Evolutionary conservation across 2,888 invertebrate species (phyloP).

Genomic region (Coleophora flavipennella): DNA sequence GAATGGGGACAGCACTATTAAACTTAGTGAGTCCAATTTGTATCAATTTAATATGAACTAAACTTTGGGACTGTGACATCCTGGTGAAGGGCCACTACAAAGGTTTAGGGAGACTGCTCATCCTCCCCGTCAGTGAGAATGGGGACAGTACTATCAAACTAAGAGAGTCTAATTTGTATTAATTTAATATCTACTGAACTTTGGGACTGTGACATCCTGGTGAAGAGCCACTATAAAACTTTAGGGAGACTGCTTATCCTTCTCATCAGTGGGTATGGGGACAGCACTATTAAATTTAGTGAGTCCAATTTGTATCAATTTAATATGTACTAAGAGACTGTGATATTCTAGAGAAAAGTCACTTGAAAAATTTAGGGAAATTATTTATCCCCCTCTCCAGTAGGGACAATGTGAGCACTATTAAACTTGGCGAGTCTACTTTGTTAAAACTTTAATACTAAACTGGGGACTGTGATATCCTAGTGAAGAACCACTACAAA

Average conservation of each 20-base stretch:
- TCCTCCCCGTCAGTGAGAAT: conserved; percentile 50
- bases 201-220: conserved; percentile 20
- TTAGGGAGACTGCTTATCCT: conserved; percentile 41
- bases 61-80: conserved; percentile 23
- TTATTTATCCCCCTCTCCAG: conserved; percentile 45
- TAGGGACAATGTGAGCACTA: conserved; percentile 38
- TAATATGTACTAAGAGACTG: too few species aligned
- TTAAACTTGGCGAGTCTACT: conserved; percentile 36
- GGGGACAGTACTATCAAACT: conserved; percentile 35
- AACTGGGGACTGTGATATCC: conserved; percentile 24
- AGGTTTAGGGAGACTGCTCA: conserved; percentile 40
- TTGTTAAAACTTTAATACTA: too few species aligned
- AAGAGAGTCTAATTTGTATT: conserved; percentile 25
- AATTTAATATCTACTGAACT: too few species aligned
- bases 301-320: too few species aligned
- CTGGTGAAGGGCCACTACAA: conserved; percentile 21
- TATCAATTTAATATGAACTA: too few species aligned
- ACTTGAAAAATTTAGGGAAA: conserved; percentile 32
- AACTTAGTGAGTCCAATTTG: conserved; percentile 33
- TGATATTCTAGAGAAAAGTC: conserved; percentile 20
- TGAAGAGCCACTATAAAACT: conserved; percentile 26
- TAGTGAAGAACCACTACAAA: conserved; percentile 21
- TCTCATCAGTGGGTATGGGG: conserved; percentile 49
- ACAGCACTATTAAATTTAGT: conserved; percentile 34
- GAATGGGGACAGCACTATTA: conserved; percentile 35